Evolutionary conservation across 1,140 invertebrate genomes (phyloP).

Genomic region (Sogatella furcifera): DNA sequence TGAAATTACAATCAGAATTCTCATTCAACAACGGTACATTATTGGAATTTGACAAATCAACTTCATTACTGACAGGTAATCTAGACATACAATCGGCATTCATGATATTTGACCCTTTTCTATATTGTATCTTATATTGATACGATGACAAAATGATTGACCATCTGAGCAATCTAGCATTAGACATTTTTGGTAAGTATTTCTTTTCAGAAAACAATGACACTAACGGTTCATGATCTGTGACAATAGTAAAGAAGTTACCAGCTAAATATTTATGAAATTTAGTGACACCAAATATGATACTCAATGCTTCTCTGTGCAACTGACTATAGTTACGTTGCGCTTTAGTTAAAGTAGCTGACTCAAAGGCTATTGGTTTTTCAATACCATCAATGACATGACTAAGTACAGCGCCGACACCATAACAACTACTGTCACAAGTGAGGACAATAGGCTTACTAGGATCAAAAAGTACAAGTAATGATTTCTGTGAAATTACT

Average conservation of each 20-base stretch:
- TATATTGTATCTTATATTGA: constrained; percentile 17
- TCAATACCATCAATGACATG: constrained; percentile 28
- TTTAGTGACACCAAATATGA: constrained; percentile 32
- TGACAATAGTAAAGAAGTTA: constrained; percentile 21
- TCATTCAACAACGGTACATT: too few relatives aligned
- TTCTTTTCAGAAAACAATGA: constrained; percentile 27
- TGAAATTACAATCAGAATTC: too few relatives aligned
- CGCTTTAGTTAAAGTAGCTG: constrained; percentile 28
- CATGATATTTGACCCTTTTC: neutral
- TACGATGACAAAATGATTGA: constrained; percentile 16
- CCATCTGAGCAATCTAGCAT: constrained; percentile 17
- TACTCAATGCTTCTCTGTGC: constrained; percentile 36
- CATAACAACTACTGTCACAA: constrained; percentile 24
- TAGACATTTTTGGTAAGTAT: constrained; percentile 27
- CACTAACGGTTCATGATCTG: constrained; percentile 34
- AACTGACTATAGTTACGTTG: constrained; percentile 37
- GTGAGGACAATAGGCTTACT: constrained; percentile 18
- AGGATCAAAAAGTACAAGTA: constrained; percentile 20
- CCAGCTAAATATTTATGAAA: constrained; percentile 28
- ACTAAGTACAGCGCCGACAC: constrained; percentile 32
- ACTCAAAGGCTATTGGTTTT: constrained; percentile 31
- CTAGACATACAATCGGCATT: too few relatives aligned
- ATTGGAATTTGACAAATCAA: too few relatives aligned
- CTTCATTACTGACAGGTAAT: too few relatives aligned
- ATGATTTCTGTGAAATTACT: constrained; percentile 3